Percentiles rank a stretch among this genome's conserved stretches.
Conservation (phyloP, 2,797 vertebrate species). For the Glyptemys insculpta region DNA sequence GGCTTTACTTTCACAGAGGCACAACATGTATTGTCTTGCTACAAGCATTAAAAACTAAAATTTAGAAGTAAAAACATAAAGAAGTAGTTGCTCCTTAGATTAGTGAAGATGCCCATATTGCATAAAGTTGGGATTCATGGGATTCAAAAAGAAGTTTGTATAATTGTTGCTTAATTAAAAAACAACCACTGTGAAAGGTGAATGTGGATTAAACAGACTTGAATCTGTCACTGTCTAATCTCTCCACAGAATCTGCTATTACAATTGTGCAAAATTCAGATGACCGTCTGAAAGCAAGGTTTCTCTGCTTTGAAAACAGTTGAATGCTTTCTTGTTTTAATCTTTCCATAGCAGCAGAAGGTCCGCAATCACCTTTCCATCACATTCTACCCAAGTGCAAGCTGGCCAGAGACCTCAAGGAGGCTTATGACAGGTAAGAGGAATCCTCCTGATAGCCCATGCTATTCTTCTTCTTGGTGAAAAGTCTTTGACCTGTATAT, state of each 20-base stretch:
- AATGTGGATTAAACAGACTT: background rate
- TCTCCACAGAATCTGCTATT: background rate
- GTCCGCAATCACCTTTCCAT: slow-evolving; percentile 94
- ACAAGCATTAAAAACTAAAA: background rate
- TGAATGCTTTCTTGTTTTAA: slow-evolving; percentile 38
- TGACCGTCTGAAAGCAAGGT: background rate
- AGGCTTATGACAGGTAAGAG: slow-evolving; percentile 94
- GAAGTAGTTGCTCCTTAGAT: background rate
- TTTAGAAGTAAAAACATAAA: background rate
- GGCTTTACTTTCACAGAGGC: background rate
- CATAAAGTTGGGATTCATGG: slow-evolving; percentile 4
- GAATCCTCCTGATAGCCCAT: background rate
- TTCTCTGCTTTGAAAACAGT: slow-evolving; percentile 23
- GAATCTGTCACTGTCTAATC: background rate
- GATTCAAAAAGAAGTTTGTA: background rate
- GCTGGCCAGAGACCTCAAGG: slow-evolving; percentile 96
- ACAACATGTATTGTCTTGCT: background rate
- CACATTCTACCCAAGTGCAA: slow-evolving; percentile 99
- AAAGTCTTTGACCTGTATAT: background rate
- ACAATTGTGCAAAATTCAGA: background rate
- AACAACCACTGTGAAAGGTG: background rate
- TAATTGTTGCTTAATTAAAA: background rate
- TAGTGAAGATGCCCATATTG: background rate
- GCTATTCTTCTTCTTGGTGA: background rate
- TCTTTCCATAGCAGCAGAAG: slow-evolving; percentile 82